Evolutionary conservation across 2,797 vertebrate genomes (phyloP).

Genomic region (Chrosomus eos): DNA sequence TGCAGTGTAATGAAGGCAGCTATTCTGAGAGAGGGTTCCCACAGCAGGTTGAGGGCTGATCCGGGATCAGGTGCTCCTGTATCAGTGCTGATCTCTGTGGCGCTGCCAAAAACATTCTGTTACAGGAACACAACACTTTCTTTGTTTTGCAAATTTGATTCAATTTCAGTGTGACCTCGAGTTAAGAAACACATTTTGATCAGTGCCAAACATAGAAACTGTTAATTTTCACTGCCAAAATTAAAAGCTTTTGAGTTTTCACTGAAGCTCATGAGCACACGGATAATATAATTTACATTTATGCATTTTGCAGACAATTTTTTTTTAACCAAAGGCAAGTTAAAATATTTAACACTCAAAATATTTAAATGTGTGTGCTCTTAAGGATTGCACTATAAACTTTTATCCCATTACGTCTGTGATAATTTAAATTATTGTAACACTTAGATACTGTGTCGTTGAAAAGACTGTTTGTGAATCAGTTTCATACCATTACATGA

Average conservation of each 20-base stretch:
- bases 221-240: constrained; percentile 17
- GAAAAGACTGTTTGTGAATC: background rate
- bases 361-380: background rate
- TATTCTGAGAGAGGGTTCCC: constrained; percentile 46
- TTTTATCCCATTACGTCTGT: background rate
- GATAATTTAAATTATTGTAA: background rate
- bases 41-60: constrained; percentile 39
- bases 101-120: constrained; percentile 34
- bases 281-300: background rate
- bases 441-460: background rate
- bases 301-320: background rate
- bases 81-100: constrained; percentile 23
- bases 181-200: constrained; percentile 27
- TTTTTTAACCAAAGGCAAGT: background rate
- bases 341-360: background rate
- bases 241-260: constrained; percentile 1
- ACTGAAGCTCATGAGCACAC: background rate
- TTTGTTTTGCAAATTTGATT: constrained; percentile 27
- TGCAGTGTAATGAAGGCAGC: constrained; percentile 58
- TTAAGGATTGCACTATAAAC: background rate
- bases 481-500: too few species aligned
- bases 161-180: constrained; percentile 24
- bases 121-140: constrained; percentile 12
- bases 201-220: constrained; percentile 22
- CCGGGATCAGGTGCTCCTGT: constrained; percentile 23